phyloP scores from a whole-genome alignment of 1,140 invertebrate genomes.

The Limonius californicus region DNA sequence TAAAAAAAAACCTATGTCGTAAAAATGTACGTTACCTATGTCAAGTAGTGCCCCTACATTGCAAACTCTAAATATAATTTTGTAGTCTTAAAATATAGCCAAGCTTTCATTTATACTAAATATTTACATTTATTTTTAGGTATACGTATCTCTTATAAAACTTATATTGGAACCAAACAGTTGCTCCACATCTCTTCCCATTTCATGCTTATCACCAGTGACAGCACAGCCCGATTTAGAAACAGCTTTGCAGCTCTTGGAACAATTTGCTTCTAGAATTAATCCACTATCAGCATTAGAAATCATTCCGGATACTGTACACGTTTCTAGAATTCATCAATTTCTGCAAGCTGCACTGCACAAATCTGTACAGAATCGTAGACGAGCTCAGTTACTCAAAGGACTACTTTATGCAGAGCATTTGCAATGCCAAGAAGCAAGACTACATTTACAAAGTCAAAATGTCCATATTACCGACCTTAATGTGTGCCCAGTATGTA shows the following conservation, averaged over 20 bases:
- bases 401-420: constrained; percentile 80
- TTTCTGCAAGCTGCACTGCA: constrained; percentile 78
- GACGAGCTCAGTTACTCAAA: constrained; percentile 73
- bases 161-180: constrained; percentile 60
- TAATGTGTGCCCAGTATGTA: constrained; percentile 86
- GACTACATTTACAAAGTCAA: constrained; percentile 76
- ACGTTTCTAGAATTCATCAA: constrained; percentile 65
- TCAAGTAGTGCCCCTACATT: too few species aligned
- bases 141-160: constrained; percentile 63
- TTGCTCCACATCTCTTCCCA: constrained; percentile 47
- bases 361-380: constrained; percentile 64
- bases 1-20: too few species aligned
- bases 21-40: too few species aligned
- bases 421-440: constrained; percentile 73
- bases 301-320: constrained; percentile 72
- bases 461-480: constrained; percentile 79
- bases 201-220: constrained; percentile 55
- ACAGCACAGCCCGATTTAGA: constrained; percentile 66
- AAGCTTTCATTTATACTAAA: too few species aligned
- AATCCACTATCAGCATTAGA: constrained; percentile 69
- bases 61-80: too few species aligned
- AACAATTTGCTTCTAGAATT: constrained; percentile 78
- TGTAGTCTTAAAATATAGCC: too few species aligned
- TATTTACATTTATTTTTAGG: constrained; percentile 53
- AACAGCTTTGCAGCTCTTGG: constrained; percentile 72